phyloP scores from a whole-genome alignment of 2,797 vertebrate genomes.

The Phyllotis vaccarum region DNA sequence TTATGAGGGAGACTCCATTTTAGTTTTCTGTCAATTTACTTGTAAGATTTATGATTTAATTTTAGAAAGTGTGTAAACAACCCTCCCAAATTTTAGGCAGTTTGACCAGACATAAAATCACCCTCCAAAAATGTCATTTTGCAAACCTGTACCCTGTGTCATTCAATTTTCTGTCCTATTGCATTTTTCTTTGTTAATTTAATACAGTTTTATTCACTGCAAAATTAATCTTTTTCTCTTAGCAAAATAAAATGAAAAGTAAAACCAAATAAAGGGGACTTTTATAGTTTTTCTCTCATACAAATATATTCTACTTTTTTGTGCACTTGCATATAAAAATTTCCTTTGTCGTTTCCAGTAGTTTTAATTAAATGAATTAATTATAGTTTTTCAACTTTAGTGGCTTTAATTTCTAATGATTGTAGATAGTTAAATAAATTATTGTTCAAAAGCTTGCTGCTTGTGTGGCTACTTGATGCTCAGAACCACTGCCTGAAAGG shows the following conservation, averaged over 20 bases:
- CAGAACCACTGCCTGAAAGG: not conserved
- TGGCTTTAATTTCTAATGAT: not conserved
- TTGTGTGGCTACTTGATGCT: not conserved
- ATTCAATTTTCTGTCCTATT: not conserved
- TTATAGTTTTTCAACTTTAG: not conserved
- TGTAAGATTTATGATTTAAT: not conserved
- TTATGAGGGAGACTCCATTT: not conserved
- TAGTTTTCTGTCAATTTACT: too few relatives aligned
- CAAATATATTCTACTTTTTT: not conserved
- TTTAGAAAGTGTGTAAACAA: not conserved
- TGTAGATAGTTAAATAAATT: not conserved
- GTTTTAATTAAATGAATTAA: not conserved
- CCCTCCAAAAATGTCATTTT: not conserved
- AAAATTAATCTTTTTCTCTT: not conserved
- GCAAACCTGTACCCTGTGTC: not conserved
- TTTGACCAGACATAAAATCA: not conserved
- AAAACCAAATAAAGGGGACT: not conserved
- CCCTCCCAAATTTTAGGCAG: not conserved
- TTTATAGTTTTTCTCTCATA: not conserved
- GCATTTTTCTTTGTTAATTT: not conserved
- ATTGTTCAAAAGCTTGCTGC: not conserved
- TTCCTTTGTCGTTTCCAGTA: not conserved
- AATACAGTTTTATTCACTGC: not conserved
- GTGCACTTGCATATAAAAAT: not conserved
- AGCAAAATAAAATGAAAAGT: not conserved